Percentiles rank a stretch among this genome's conserved stretches.
These are phyloP conservation scores for Trachymyrmex cornetzi DNA, from an alignment of 1,140 invertebrate genomes.

Conservation along the genomic window DNA sequence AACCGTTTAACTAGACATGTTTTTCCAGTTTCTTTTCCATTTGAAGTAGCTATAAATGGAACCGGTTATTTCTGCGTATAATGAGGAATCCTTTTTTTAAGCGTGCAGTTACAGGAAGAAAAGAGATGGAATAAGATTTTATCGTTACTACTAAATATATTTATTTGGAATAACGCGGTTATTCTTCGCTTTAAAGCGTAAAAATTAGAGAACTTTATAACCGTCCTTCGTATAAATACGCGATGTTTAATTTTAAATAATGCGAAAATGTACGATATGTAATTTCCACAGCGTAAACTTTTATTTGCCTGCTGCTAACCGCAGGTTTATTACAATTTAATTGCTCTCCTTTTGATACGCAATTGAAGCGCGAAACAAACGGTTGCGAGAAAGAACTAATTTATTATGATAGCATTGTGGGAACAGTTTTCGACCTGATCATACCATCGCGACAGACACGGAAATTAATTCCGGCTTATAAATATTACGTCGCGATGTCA, in stretches of 20 bases:
- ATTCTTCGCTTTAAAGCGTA: not conserved
- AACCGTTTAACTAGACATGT: constrained; percentile 27
- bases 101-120: not conserved
- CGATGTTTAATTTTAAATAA: constrained; percentile 58
- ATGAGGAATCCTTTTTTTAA: constrained; percentile 33
- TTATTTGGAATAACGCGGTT: constrained; percentile 5
- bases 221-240: constrained; percentile 41
- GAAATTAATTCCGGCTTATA: constrained; percentile 50
- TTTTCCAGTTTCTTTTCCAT: constrained; percentile 36
- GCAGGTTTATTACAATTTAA: constrained; percentile 60
- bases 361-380: constrained; percentile 59
- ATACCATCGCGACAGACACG: constrained; percentile 41
- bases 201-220: constrained; percentile 38
- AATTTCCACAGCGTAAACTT: constrained; percentile 55
- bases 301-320: constrained; percentile 48
- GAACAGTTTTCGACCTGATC: constrained; percentile 54
- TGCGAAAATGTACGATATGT: constrained; percentile 45
- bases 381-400: constrained; percentile 50
- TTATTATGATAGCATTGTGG: constrained; percentile 61
- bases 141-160: constrained; percentile 34
- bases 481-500: constrained; percentile 57
- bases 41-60: constrained; percentile 37
- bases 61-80: constrained; percentile 37
- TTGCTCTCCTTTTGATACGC: constrained; percentile 58
- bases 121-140: constrained; percentile 2